Evolutionary conservation across 2,797 vertebrate genomes (phyloP), one percentile per base, ranked within the genome.

Genomic region (Betta splendens): DNA sequence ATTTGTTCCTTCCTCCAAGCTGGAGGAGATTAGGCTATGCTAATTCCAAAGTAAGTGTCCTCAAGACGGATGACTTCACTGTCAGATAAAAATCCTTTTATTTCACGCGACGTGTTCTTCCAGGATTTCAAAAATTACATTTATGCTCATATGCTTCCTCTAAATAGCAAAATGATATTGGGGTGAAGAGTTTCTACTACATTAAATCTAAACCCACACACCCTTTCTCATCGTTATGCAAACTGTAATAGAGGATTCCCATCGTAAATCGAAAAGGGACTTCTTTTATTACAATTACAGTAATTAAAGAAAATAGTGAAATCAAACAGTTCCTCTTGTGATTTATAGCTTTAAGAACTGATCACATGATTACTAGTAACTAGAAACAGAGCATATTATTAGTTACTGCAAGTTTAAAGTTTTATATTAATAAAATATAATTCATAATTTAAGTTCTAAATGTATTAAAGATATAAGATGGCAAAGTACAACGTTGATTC

Each of bases 181-280:
- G 37, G 40, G 37, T 70, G 42, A 69, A 67, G 39, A 39, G 35
- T 50, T 72, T 69, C 63, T n/a, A 43, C 38, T 17, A 37, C 63
- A 69, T 57, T 26, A 68, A 37, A 75, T 63, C 28, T 38, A 48
- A 70, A 43, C 33, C 50, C 46, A 62, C 33, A 17, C 45, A 33
- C 3, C 15, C 15, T 16, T 2, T 2, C 9, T 36, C 9, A 9
- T 59, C 15, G 11, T n/a, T n/a, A 49, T 39, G 38, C 49, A 44
- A 61, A 61, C 37, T 61, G 15, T 9, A 26, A 11, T 42, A 39
- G 43, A 31, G 55, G 49, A 63, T 49, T 51, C 1, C 29, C 1
- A 18, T 46, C 5, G 36, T 9, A 5, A 57, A 49, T 16, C 23
- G n/a, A 10, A 7, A 12, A 10, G 12, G 58, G 32, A 26, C 31